Base-by-base conservation (phyloP, 2,113 vertebrate species). In the Willisornis vidua region DNA sequence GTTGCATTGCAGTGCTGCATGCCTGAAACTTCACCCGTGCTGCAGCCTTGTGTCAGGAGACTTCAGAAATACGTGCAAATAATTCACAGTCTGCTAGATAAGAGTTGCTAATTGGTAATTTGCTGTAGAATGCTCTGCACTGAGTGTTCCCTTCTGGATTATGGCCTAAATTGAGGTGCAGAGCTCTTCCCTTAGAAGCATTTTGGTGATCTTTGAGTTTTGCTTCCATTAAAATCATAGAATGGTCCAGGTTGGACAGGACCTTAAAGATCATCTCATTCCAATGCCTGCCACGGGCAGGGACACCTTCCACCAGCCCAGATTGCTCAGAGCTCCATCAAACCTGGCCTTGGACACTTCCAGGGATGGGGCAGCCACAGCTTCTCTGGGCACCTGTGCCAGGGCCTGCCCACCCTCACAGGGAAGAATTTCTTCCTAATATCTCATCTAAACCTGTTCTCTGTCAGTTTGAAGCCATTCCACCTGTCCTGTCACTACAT, bases 281-380 rank as follows among this genome's bases (percentile, higher is more conserved):
- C 15, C 10, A 37, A 10, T 9, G 4, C 8, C 24, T 41, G 55
- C n/a, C 24, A 12, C 19, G 46, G 20, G 26, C 33, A 59, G 37
- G 39, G 26, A 46, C 26, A 12, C 3, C 18, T 76, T 1, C 14
- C 63, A 16, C 14, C 3, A 0, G 7, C 17, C 62, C 55, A 49
- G 48, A 12, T 0, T 31, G 20, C 28, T 76, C 39, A 16, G 4
- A 76, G 1, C 13, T 24, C 35, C 1, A 1, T 31, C 54, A 52
- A 83, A 0, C 25, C 48, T 41, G 24, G 39, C 46, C 48, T 13
- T 18, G 71, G 48, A 0, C 78, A 31, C 20, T 26, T 0, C 71
- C 55, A 68, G 71, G 48, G 48, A 31, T 55, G 70, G 54, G 54
- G 16, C 46, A 75, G 19, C 61, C 61, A 1, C 54, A 82, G 70